Percentiles rank a stretch among this genome's conserved stretches.
These are phyloP conservation scores for Sebastes goodei DNA, from an alignment of 2,797 vertebrate genomes.

Conservation along the genomic window DNA sequence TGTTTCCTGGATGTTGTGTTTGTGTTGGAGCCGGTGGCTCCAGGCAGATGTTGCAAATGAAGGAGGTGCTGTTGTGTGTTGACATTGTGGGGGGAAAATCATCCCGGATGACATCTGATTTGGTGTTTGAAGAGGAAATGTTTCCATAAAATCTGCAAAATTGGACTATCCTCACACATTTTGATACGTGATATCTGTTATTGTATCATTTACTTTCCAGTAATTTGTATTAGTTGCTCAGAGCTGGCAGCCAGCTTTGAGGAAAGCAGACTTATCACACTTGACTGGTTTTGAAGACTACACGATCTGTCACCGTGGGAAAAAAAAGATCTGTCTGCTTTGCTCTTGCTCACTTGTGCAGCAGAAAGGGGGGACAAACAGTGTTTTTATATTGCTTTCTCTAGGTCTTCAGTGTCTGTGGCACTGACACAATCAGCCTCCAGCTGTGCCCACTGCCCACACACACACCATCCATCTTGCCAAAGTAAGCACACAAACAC, in stretches of 20 bases:
- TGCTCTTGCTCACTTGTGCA: slow-evolving; percentile 9
- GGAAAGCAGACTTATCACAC: slow-evolving; percentile 9
- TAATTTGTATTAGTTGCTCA: not conserved
- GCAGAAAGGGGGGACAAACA: not conserved
- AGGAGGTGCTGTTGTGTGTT: slow-evolving; percentile 72
- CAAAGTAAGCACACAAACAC: slow-evolving; percentile 53
- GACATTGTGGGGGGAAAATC: slow-evolving; percentile 56
- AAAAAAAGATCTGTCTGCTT: slow-evolving; percentile 9
- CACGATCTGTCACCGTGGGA: not conserved
- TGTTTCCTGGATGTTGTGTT: slow-evolving; percentile 78
- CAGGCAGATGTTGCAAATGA: slow-evolving; percentile 83
- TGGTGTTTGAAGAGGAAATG: slow-evolving; percentile 44
- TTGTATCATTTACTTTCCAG: slow-evolving; percentile 1
- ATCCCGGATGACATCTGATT: slow-evolving; percentile 48
- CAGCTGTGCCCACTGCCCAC: slow-evolving; percentile 48
- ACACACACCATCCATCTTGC: slow-evolving; percentile 56
- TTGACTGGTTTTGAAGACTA: slow-evolving; percentile 2
- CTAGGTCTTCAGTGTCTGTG: not conserved
- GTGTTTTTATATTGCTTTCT: not conserved
- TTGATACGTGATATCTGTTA: slow-evolving; percentile 10
- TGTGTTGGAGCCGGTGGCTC: slow-evolving; percentile 79
- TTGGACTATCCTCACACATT: not conserved
- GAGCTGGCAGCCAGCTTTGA: not conserved
- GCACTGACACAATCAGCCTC: slow-evolving; percentile 27
- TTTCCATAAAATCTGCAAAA: slow-evolving; percentile 14